A percentile compares a stretch with the other conserved stretches of the same genome.
Evolutionary conservation across 2,113 vertebrate genomes (phyloP).

Genomic region (Gallinago media): DNA sequence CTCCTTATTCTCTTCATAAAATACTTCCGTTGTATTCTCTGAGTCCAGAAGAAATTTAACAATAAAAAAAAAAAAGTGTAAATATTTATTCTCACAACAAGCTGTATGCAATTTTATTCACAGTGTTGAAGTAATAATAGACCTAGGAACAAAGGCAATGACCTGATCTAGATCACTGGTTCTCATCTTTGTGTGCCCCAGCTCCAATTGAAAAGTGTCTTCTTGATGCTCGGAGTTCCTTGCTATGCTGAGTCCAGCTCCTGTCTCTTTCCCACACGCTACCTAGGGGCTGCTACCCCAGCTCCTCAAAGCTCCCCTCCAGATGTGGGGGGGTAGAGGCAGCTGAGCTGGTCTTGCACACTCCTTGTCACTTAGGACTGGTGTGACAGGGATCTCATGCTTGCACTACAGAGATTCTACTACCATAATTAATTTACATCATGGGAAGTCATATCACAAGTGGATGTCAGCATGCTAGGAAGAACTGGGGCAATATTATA

Average conservation of each 20-base stretch:
- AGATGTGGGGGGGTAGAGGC: background rate
- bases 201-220: background rate
- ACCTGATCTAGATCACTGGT: background rate
- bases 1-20: background rate
- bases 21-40: background rate
- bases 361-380: background rate
- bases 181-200: background rate
- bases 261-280: background rate
- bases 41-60: background rate
- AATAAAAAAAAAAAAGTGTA: background rate
- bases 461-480: background rate
- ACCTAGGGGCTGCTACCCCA: rapidly evolving
- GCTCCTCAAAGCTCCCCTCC: background rate
- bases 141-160: background rate
- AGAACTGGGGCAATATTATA: background rate
- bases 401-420: background rate
- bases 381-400: background rate
- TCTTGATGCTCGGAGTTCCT: background rate
- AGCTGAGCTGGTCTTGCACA: background rate
- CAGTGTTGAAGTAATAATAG: background rate
- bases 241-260: rapidly evolving
- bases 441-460: background rate
- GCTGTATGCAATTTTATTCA: background rate
- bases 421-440: background rate
- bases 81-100: background rate